Conservation (phyloP, 2,113 vertebrate genomes). For the Hystrix brachyura region DNA sequence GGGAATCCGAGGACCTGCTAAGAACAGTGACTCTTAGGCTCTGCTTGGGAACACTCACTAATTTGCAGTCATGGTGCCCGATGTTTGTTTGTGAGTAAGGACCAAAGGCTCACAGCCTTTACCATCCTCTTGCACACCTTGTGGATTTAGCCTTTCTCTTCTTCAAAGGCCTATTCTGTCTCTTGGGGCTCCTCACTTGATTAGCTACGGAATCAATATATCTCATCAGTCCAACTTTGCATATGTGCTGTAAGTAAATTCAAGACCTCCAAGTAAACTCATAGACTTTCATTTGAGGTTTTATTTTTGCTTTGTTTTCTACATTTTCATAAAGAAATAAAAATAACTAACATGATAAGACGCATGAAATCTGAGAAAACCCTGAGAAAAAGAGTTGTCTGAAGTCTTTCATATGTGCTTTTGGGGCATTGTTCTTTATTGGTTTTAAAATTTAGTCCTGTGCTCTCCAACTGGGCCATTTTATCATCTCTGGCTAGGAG, state of each 20-base stretch:
- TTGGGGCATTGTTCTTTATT: not conserved
- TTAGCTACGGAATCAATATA: not conserved
- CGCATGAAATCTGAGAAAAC: not conserved
- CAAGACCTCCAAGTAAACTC: not conserved
- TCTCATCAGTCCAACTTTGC: not conserved
- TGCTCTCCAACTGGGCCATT: not conserved
- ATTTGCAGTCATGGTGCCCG: not conserved
- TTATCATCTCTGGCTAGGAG: not conserved
- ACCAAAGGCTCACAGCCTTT: not conserved
- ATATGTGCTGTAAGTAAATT: not conserved
- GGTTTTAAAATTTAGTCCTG: not conserved
- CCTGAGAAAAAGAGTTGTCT: not conserved
- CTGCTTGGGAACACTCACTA: not conserved
- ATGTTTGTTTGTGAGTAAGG: not conserved
- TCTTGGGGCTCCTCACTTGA: not conserved
- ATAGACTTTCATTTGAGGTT: slow-evolving; percentile 29
- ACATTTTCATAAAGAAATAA: not conserved
- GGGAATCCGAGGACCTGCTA: not conserved
- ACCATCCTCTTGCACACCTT: not conserved
- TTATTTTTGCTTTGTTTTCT: slow-evolving; percentile 20
- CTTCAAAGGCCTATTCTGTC: not conserved
- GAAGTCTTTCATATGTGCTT: not conserved
- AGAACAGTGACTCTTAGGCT: too few relatives aligned
- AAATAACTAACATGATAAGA: not conserved
- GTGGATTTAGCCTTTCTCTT: not conserved